Percentiles rank a stretch among this genome's conserved stretches.
Conservation (phyloP, 37 sponge, comb jelly and placozoan species). For the Aphrocallistes beatrix region DNA sequence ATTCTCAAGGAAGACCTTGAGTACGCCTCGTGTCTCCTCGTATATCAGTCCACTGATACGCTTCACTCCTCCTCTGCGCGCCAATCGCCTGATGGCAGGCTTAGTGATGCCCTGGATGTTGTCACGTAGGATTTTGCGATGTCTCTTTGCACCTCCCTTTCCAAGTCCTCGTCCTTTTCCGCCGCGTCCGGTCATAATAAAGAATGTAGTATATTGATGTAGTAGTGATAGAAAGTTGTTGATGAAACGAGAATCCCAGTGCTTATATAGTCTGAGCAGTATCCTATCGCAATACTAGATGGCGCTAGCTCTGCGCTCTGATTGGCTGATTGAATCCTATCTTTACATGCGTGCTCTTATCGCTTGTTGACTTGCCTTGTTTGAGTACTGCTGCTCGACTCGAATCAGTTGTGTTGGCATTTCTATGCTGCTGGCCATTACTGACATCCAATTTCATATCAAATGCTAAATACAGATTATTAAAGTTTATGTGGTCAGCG, state of each 20-base stretch:
- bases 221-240: neutral
- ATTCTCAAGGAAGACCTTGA: constrained; percentile 94
- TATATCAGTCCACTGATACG: constrained; percentile 94
- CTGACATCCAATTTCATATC: too few relatives aligned
- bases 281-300: neutral
- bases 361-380: too few relatives aligned
- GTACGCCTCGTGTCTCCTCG: constrained; percentile 94
- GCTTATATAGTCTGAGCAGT: neutral
- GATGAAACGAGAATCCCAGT: neutral
- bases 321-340: neutral
- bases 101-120: constrained; percentile 99
- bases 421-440: too few relatives aligned
- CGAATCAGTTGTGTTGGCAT: too few relatives aligned
- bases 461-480: too few relatives aligned
- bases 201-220: neutral
- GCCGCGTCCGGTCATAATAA: constrained; percentile 87
- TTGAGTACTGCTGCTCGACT: too few relatives aligned
- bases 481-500: too few relatives aligned
- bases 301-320: neutral
- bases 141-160: constrained; percentile 97
- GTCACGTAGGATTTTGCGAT: constrained; percentile 95
- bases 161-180: constrained; percentile 97
- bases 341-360: too few relatives aligned
- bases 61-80: constrained; percentile 94
- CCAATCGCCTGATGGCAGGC: constrained; percentile 93